Percentiles rank a stretch among this genome's conserved stretches.
Conservation (phyloP, 2,888 invertebrate genomes). For the Trichopoda pennipes region DNA sequence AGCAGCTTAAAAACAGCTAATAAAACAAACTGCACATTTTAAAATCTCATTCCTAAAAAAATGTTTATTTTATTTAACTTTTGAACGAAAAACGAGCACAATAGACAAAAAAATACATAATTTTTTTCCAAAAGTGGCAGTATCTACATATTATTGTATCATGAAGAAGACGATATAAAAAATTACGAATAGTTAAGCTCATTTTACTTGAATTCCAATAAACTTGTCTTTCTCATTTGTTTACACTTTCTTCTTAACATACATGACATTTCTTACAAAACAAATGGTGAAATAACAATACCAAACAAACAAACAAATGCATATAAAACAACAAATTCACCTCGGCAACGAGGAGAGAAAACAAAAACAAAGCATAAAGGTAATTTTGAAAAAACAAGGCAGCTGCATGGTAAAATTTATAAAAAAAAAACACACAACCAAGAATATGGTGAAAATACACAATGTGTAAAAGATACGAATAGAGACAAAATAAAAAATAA, state of each 20-base stretch:
- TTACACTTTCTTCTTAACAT: conserved; percentile 30
- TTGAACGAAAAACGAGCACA: too few relatives aligned
- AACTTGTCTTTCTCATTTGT: conserved; percentile 40
- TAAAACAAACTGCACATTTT: too few relatives aligned
- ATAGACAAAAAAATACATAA: too few relatives aligned
- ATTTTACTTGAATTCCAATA: conserved; percentile 8
- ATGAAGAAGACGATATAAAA: too few relatives aligned
- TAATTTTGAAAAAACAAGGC: conserved; percentile 24
- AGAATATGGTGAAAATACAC: not conserved
- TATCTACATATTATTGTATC: too few relatives aligned
- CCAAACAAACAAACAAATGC: not conserved
- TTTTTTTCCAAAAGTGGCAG: too few relatives aligned
- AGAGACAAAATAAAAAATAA: conserved; percentile 6
- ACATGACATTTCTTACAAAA: conserved; percentile 43
- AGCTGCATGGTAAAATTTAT: conserved; percentile 51
- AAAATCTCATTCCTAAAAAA: too few relatives aligned
- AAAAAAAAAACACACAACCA: not conserved
- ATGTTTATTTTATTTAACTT: too few relatives aligned
- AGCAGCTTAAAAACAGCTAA: too few relatives aligned
- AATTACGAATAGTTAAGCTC: too few relatives aligned
- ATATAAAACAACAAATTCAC: conserved; percentile 23
- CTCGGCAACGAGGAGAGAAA: conserved; percentile 18
- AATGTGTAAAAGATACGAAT: conserved; percentile 13
- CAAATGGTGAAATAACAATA: conserved; percentile 47
- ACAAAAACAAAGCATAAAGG: conserved; percentile 34